Percentiles rank a stretch among this genome's conserved stretches.
These are phyloP conservation scores for Spodoptera litura DNA, from an alignment of 1,140 invertebrate species.

Conservation along the genomic window DNA sequence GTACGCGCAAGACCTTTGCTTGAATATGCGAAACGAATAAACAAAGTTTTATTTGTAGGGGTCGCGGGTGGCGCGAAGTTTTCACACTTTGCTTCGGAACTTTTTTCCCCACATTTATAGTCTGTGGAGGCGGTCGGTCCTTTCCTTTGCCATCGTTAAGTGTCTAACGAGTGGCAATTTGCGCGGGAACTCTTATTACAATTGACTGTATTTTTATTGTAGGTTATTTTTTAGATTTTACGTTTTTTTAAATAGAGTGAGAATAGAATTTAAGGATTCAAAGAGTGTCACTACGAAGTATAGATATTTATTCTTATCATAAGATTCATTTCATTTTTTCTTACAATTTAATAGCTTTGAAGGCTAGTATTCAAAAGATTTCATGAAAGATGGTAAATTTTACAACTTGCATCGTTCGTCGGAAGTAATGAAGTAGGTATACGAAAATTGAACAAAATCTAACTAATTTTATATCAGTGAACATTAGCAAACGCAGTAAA, in stretches of 20 bases:
- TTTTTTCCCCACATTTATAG: constrained; percentile 37
- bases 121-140: constrained; percentile 6
- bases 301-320: too few relatives aligned
- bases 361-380: too few relatives aligned
- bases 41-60: constrained; percentile 26
- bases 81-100: constrained; percentile 50
- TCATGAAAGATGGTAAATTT: too few relatives aligned
- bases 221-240: constrained; percentile 1
- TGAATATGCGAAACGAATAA: background rate
- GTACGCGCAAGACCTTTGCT: background rate
- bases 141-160: constrained; percentile 56
- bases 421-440: constrained; percentile 2
- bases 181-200: constrained; percentile 46
- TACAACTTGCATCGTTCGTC: too few relatives aligned
- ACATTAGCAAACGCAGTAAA: constrained; percentile 24
- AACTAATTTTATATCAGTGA: background rate
- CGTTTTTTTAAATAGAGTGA: background rate
- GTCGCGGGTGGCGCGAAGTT: constrained; percentile 48
- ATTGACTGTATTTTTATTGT: constrained; percentile 41
- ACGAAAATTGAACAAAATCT: background rate
- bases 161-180: constrained; percentile 43
- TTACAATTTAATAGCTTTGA: too few relatives aligned
- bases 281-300: too few relatives aligned
- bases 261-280: too few relatives aligned
- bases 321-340: too few relatives aligned